These are phyloP conservation scores for Lasiommata megera DNA, from an alignment of 2,888 invertebrate genomes.

Conservation along the genomic window DNA sequence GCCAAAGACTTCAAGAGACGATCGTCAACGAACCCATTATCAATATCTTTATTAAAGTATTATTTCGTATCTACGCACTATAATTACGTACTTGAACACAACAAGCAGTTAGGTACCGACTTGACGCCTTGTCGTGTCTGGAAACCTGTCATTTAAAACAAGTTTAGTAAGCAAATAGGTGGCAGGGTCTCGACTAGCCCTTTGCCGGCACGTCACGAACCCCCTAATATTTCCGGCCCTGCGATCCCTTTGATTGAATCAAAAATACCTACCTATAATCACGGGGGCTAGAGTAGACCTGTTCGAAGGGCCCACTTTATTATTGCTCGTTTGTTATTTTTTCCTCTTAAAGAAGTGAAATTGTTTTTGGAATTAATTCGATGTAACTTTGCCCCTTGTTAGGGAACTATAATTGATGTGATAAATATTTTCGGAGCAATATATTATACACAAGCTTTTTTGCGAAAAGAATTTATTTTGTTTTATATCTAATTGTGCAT, in stretches of 20 bases:
- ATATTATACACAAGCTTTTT: too few relatives aligned
- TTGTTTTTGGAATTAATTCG: constrained; percentile 22
- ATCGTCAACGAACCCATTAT: neutral
- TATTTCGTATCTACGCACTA: neutral
- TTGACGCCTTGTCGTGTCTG: constrained; percentile 1
- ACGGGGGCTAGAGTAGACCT: constrained; percentile 61
- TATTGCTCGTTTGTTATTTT: constrained; percentile 39
- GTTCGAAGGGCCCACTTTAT: constrained; percentile 49
- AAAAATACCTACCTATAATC: constrained; percentile 54
- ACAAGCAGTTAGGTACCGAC: neutral
- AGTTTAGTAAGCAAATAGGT: constrained; percentile 33
- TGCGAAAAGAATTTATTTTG: too few relatives aligned
- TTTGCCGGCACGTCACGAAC: constrained; percentile 37
- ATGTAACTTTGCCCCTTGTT: neutral
- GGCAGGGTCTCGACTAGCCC: constrained; percentile 27
- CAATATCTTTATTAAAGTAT: neutral
- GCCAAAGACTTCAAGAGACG: neutral
- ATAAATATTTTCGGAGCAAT: too few relatives aligned
- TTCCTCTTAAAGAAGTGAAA: constrained; percentile 25
- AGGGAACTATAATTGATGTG: neutral
- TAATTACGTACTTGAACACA: constrained; percentile 1
- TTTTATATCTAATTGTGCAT: too few relatives aligned
- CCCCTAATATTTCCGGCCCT: constrained; percentile 64
- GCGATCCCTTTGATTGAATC: constrained; percentile 66
- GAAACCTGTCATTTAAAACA: constrained; percentile 18